Evolutionary conservation across 2,113 vertebrate genomes (phyloP).

Genomic region (Ailuropoda melanoleuca): DNA sequence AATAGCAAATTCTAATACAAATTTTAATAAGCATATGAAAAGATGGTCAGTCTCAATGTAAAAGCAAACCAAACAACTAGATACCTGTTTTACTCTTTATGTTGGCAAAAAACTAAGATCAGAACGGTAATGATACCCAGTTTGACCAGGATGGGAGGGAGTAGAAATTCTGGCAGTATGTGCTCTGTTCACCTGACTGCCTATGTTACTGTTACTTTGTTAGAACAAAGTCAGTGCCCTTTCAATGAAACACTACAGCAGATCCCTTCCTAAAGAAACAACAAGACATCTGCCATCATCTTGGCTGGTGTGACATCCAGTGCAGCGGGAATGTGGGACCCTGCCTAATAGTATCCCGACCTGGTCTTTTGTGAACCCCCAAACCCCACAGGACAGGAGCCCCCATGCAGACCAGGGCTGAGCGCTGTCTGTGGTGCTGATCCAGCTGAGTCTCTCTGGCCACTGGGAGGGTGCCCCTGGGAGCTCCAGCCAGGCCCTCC

Average conservation of each 20-base stretch:
- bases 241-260: accelerated
- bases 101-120: too few species aligned
- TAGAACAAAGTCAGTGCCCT: background rate
- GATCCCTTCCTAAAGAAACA: background rate
- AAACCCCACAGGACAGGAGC: accelerated
- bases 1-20: background rate
- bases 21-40: background rate
- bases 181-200: accelerated
- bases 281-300: accelerated
- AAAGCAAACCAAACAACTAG: background rate
- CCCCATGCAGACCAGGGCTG: accelerated
- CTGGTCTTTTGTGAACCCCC: accelerated
- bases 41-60: background rate
- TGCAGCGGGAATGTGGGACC: background rate
- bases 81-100: background rate
- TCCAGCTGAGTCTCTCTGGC: accelerated
- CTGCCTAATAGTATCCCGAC: accelerated
- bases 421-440: constrained; percentile 45
- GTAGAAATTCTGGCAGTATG: accelerated
- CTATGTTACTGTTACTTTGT: background rate
- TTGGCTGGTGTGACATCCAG: accelerated
- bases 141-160: background rate
- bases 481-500: background rate
- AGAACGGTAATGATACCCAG: accelerated
- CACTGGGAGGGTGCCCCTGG: accelerated